Evolutionary conservation across 1,140 invertebrate genomes (phyloP), one percentile per base, ranked within the genome.

Genomic region (Zaprionus capensis): DNA sequence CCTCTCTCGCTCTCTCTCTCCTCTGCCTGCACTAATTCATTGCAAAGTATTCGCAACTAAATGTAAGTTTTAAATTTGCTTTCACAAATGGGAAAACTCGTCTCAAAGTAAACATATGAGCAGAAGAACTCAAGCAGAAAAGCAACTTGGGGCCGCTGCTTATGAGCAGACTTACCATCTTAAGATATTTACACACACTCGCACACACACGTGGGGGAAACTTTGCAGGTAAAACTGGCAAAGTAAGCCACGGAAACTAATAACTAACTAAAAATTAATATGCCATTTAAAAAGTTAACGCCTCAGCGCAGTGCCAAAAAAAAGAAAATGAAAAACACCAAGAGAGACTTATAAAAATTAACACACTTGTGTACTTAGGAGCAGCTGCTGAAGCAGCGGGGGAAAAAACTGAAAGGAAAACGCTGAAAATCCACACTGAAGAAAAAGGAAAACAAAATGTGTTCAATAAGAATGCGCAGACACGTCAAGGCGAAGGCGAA

Each of bases 261-360:
- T 65, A 59, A 20, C 75, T 68, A 73, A 82, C 79, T 76, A 83
- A 80, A 84, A 80, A 83, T 84, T 84, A 83, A 83, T 77, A 70
- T 83, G 81, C 78, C 76, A 80, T 84, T 84, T 83, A 84, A 80
- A 83, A 83, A 83, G 81, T 84, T 84, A 80, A 76, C 81, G 61
- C 77, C 57, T 70, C 31, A 6, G 17, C 66, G 61, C 51, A 74
- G 51, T 71, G 62, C 17, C 55, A 59, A n/a, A 53, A 65, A 56
- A 69, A 53, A 6, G 22, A 61, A 41, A 17, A 11, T 14, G 11
- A 49, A 31, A 63, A 34, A n/a, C 24, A 66, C 57, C 38, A 71
- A 66, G n/a, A n/a, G 15, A 46, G 41, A 46, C 41, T 46, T 46
- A 46, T 9, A 46, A 46, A 81, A 81, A 81, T 72, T 77, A 72